phyloP scores from a whole-genome alignment of 2,797 vertebrate genomes.

The Micromesistius poutassou region DNA sequence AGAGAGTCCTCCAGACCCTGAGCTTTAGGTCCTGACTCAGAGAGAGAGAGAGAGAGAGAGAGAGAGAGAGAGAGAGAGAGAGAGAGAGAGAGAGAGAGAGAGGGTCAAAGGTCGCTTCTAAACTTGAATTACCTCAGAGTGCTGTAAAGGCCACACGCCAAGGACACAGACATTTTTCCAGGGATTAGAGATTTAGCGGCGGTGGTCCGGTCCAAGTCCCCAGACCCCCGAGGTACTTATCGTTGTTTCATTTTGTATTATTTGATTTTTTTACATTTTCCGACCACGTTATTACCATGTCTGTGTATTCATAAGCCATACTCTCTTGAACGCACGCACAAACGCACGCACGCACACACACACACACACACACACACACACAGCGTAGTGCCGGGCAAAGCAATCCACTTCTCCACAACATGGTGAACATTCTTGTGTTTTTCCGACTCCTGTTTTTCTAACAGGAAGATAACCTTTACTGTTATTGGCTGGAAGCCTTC shows the following conservation, averaged over 20 bases:
- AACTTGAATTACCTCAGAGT: slow-evolving; percentile 6
- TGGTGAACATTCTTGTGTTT: slow-evolving; percentile 28
- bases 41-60: too few relatives aligned
- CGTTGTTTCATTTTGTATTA: background rate
- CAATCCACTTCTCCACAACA: slow-evolving; percentile 14
- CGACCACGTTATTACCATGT: background rate
- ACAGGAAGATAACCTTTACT: slow-evolving; percentile 56
- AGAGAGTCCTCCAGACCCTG: too few relatives aligned
- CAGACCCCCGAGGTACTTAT: background rate
- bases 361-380: background rate
- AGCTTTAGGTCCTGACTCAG: too few relatives aligned
- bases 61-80: too few relatives aligned
- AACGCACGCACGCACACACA: background rate
- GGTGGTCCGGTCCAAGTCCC: background rate
- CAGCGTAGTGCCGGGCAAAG: background rate
- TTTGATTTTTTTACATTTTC: background rate
- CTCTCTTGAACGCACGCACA: background rate
- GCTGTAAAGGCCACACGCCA: background rate
- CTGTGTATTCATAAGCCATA: background rate
- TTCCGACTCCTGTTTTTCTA: slow-evolving; percentile 35
- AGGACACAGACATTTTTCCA: background rate
- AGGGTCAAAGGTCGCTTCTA: background rate
- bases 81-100: too few relatives aligned
- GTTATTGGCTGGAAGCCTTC: slow-evolving; percentile 35
- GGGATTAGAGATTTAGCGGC: background rate